Base-by-base conservation (phyloP, 2,888 invertebrate genomes). In the Nomada flava region DNA sequence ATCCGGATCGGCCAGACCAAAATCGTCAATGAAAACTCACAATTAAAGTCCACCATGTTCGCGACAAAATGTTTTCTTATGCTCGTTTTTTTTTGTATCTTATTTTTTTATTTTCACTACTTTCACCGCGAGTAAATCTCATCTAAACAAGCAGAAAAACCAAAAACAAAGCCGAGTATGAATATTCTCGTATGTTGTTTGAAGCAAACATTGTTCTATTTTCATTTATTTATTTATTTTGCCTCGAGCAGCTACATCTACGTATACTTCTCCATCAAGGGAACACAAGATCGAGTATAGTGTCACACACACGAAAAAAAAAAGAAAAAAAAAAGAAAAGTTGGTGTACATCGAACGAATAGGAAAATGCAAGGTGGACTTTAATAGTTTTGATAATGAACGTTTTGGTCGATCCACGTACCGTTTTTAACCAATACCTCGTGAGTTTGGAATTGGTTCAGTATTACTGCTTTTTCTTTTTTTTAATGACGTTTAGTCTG, bases 31-130 rank as follows among this genome's bases (percentile, higher is more conserved):
- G 84, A 78, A 90, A 79, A 89, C 90, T 86, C 81, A 74, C 82
- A 91, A 65, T 92, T 89, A 92, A 92, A 92, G 92, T 91, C 92
- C 91, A 92, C 92, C 92, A 63, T 52, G 82, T 80, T 76, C 79
- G 73, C 81, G 72, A 77, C 69, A 80, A 83, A 53, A 71, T 69
- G 20, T 62, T 67, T 70, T 67, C 15, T 44, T 65, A 47, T 15
- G 15, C 47, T 47, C 29, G 36, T 36, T 36, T 9, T 29, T 20
- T 29, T 36, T 36, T 36, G 26, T 26, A 36, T 36, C 5, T 7
- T 7, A 7, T 36, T 36, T 7, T 7, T 36, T 7, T 36, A 36
- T 36, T 55, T 53, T 69, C 55, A 50, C 74, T 82, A 70, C 44
- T 67, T 62, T 42, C 9, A 65, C 67, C 71, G 62, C 64, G 71